Evolutionary conservation across 1,140 invertebrate genomes (phyloP).

Genomic region (Saccostrea cuccullata): DNA sequence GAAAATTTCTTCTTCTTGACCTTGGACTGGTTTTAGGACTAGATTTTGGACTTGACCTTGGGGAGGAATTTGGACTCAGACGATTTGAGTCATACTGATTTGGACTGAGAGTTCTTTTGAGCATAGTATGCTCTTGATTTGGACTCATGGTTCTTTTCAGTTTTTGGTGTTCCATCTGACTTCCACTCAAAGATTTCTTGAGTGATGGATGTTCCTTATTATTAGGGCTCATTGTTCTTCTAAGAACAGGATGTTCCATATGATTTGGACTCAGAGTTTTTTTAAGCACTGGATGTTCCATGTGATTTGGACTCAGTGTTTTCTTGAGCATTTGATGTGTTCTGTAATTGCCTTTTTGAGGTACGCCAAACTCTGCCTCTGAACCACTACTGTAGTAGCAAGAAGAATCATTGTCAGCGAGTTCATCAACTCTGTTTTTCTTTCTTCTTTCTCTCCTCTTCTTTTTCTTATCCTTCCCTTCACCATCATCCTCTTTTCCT

Average conservation of each 20-base stretch:
- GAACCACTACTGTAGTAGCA: slow-evolving; percentile 75
- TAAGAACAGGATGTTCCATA: slow-evolving; percentile 51
- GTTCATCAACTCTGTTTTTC: slow-evolving; percentile 71
- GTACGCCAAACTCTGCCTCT: slow-evolving; percentile 64
- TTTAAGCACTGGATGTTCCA: slow-evolving; percentile 56
- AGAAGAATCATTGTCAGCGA: slow-evolving; percentile 71
- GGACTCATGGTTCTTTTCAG: slow-evolving; percentile 67
- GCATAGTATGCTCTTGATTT: slow-evolving; percentile 49
- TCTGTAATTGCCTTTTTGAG: slow-evolving; percentile 47
- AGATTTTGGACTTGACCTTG: slow-evolving; percentile 67
- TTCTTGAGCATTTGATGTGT: slow-evolving; percentile 58
- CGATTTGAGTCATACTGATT: slow-evolving; percentile 57
- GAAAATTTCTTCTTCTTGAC: slow-evolving; percentile 59
- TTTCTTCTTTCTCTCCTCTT: slow-evolving; percentile 68
- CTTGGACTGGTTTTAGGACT: slow-evolving; percentile 74
- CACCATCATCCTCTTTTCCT: slow-evolving; percentile 62
- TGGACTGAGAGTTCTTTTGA: slow-evolving; percentile 66
- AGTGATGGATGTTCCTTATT: slow-evolving; percentile 52
- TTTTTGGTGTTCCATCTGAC: slow-evolving; percentile 49
- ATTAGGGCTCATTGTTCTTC: slow-evolving; percentile 64
- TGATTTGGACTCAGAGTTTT: slow-evolving; percentile 65
- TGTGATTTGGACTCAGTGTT: slow-evolving; percentile 63
- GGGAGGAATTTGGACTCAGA: slow-evolving; percentile 65
- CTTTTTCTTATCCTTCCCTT: slow-evolving; percentile 69
- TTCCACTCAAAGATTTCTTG: slow-evolving; percentile 64